Conservation (phyloP, 2,888 invertebrate species). For the Asteroscopus sphinx region DNA sequence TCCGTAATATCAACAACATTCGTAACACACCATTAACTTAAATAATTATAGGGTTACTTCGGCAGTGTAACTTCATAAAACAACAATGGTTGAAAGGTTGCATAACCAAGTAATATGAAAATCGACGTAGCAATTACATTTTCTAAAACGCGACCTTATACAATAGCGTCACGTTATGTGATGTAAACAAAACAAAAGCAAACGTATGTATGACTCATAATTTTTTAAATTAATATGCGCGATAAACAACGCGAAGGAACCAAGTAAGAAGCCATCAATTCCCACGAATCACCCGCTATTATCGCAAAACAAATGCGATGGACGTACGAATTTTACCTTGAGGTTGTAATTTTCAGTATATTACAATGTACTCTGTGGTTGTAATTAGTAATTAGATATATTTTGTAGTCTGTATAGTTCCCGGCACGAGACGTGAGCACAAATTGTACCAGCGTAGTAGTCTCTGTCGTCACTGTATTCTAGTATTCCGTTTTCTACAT, state of each 20-base stretch:
- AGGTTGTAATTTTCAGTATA: too few species aligned
- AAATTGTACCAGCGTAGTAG: too few species aligned
- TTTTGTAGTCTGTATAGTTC: slow-evolving; percentile 19
- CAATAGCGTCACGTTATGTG: slow-evolving; percentile 44
- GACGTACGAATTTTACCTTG: slow-evolving; percentile 41
- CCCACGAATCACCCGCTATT: slow-evolving; percentile 39
- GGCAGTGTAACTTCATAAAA: slow-evolving; percentile 13
- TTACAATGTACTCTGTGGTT: too few species aligned
- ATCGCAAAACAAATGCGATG: slow-evolving; percentile 24
- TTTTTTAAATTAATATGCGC: slow-evolving; percentile 49
- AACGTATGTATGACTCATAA: slow-evolving; percentile 53
- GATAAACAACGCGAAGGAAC: slow-evolving; percentile 32
- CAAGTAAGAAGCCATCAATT: slow-evolving; percentile 20
- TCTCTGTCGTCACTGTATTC: too few species aligned
- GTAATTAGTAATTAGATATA: slow-evolving; percentile 33
- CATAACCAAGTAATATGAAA: slow-evolving; percentile 36
- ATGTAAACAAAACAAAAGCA: slow-evolving; percentile 61
- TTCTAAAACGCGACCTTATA: slow-evolving; percentile 53
- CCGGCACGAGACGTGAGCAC: slow-evolving; percentile 5
- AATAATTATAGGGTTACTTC: slow-evolving; percentile 16
- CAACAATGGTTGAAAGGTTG: slow-evolving; percentile 35
- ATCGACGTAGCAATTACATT: slow-evolving; percentile 40
- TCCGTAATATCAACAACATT: too few species aligned
- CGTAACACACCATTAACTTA: slow-evolving; percentile 9
- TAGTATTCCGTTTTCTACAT: too few species aligned